A percentile compares a stretch with the other conserved stretches of the same genome.
Conservation (phyloP, 2,888 invertebrate species). For the Dicycla oo region DNA sequence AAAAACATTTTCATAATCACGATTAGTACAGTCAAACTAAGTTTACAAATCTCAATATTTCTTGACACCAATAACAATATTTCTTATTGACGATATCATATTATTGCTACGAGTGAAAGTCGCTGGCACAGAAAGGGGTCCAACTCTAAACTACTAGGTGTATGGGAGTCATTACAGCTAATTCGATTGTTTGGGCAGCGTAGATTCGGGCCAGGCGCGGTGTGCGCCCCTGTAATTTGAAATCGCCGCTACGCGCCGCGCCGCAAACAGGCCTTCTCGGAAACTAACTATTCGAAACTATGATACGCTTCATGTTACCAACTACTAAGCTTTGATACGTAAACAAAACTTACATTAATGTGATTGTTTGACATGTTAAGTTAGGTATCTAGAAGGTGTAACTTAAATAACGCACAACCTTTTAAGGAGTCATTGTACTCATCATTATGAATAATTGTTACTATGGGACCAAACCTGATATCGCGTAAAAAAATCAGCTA, state of each 20-base stretch:
- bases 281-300: conserved; percentile 74
- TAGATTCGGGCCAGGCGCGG: conserved; percentile 83
- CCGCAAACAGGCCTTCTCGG: conserved; percentile 74
- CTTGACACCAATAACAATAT: conserved; percentile 40
- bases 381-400: no score
- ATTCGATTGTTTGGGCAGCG: conserved; percentile 88
- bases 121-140: conserved; percentile 50
- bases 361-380: conserved; percentile 42
- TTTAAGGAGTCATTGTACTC: no score
- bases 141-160: conserved; percentile 62
- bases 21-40: not conserved
- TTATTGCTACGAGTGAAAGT: conserved; percentile 60
- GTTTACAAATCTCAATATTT: conserved; percentile 25
- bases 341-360: conserved; percentile 65
- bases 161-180: conserved; percentile 83
- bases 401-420: no score
- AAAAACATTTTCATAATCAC: conserved; percentile 5
- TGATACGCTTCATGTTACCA: conserved; percentile 63
- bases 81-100: conserved; percentile 40
- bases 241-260: conserved; percentile 74
- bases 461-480: no score
- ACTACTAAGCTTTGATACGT: conserved; percentile 67
- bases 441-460: no score
- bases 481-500: no score
- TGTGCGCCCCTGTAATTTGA: conserved; percentile 86